Conservation (phyloP, 1,140 invertebrate species). For the Brevipalpus yothersi region DNA sequence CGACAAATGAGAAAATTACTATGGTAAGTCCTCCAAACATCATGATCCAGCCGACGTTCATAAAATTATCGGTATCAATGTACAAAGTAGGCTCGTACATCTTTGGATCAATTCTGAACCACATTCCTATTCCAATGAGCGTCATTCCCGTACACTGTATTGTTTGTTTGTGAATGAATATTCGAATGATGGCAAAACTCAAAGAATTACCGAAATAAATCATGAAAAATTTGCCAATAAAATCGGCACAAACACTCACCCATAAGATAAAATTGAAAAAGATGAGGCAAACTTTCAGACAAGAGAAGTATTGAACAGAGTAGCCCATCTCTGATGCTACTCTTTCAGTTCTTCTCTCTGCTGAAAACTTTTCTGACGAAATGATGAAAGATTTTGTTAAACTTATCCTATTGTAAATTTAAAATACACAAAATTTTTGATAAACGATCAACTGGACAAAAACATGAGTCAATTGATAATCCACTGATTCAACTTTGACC, state of each 20-base stretch:
- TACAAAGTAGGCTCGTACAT: conserved; percentile 8
- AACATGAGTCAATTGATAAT: no score
- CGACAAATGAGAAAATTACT: conserved; percentile 4
- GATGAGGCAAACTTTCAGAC: background rate
- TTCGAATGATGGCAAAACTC: background rate
- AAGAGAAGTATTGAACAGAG: conserved; percentile 1
- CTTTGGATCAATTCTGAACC: conserved; percentile 10
- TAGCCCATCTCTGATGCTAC: conserved; percentile 1
- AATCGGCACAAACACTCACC: background rate
- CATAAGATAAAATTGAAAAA: background rate
- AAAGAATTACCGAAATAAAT: no score
- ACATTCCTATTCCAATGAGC: conserved; percentile 10
- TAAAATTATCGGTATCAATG: conserved; percentile 9
- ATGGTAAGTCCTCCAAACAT: conserved; percentile 6
- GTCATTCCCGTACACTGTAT: conserved; percentile 5
- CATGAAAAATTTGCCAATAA: no score
- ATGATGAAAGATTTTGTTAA: no score
- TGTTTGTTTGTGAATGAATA: background rate
- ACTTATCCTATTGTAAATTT: no score
- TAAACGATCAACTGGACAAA: no score
- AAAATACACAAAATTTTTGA: no score
- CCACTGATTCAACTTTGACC: no score
- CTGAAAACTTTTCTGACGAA: no score
- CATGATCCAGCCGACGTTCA: conserved; percentile 9
- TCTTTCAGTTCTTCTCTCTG: background rate